Evolutionary conservation across 2,113 vertebrate species (phyloP).

Genomic region (Cynocephalus volans): DNA sequence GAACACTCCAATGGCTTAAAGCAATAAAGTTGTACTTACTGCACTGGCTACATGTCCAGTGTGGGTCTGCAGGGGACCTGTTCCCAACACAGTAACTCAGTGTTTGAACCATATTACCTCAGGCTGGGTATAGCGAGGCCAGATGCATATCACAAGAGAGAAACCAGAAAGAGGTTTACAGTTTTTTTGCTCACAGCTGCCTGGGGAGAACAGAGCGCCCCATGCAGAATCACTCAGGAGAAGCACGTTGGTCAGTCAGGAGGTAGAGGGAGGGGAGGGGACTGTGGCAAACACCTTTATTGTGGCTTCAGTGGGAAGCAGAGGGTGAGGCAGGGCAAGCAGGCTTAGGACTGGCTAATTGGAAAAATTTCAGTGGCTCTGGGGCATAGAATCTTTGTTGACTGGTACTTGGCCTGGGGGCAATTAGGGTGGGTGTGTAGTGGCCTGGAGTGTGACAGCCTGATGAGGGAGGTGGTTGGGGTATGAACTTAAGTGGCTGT

Average conservation of each 20-base stretch:
- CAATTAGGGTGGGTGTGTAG: not conserved
- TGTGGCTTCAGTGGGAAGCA: not conserved
- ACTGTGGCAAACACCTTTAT: not conserved
- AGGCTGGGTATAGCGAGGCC: not conserved
- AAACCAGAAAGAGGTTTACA: not conserved
- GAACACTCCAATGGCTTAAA: not conserved
- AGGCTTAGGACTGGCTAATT: not conserved
- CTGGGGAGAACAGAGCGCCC: not conserved
- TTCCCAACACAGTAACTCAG: not conserved
- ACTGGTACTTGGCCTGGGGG: not conserved
- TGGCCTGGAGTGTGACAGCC: not conserved
- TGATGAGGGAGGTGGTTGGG: not conserved
- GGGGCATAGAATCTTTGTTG: not conserved
- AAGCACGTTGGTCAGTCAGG: not conserved
- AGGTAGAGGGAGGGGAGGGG: not conserved
- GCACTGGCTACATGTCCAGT: not conserved
- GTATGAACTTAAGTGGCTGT: not conserved
- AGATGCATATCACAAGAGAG: not conserved
- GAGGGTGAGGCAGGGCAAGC: not conserved
- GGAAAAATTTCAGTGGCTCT: not conserved
- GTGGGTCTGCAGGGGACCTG: no score
- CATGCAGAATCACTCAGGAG: not conserved
- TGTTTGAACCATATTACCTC: not conserved
- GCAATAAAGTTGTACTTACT: not conserved
- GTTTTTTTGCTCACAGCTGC: not conserved